Evolutionary conservation across 1,140 invertebrate genomes (phyloP).

Genomic region (Medauroidea extradentata): DNA sequence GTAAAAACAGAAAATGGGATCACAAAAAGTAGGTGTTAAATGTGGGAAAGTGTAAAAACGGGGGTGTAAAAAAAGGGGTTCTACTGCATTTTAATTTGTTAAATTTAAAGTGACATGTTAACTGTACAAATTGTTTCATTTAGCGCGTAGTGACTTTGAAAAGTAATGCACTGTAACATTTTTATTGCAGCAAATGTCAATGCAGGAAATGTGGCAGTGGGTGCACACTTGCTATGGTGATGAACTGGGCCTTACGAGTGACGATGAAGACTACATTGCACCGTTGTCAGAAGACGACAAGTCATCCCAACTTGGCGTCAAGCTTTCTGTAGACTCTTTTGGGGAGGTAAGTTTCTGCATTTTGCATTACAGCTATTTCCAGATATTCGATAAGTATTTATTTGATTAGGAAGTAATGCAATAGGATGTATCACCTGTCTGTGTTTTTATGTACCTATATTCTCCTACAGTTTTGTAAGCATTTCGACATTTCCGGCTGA

Average conservation of each 20-base stretch:
- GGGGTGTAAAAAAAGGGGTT: too few relatives aligned
- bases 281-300: conserved; percentile 50
- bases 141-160: too few relatives aligned
- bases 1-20: neutral
- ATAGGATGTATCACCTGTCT: too few relatives aligned
- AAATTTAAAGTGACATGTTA: neutral
- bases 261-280: conserved; percentile 83
- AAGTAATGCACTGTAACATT: too few relatives aligned
- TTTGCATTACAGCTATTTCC: too few relatives aligned
- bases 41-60: too few relatives aligned
- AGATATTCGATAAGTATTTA: too few relatives aligned
- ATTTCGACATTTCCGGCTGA: too few relatives aligned
- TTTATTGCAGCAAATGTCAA: conserved; percentile 64
- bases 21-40: neutral
- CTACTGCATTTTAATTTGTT: too few relatives aligned
- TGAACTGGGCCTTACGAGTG: conserved; percentile 85
- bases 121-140: neutral
- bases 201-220: conserved; percentile 86
- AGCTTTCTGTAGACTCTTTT: conserved; percentile 52
- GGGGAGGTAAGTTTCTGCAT: conserved; percentile 43
- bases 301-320: conserved; percentile 41
- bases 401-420: too few relatives aligned
- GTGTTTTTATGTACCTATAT: too few relatives aligned
- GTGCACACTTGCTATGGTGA: conserved; percentile 89
- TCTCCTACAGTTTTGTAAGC: too few relatives aligned